phyloP scores from a whole-genome alignment of 2,797 vertebrate genomes.

The Echiichthys vipera region DNA sequence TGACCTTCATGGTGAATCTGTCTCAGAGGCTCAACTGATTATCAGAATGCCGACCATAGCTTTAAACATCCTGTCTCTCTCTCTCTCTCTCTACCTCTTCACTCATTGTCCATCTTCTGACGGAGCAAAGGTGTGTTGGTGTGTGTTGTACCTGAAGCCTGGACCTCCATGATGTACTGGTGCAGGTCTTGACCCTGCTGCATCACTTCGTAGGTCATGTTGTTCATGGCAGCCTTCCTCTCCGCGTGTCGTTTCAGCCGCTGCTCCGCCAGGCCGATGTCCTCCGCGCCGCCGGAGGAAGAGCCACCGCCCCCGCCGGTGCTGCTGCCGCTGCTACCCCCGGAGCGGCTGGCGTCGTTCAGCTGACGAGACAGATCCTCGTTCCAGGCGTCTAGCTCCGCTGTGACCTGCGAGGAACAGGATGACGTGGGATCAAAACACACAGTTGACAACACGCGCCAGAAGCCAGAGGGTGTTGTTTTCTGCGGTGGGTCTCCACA shows the following conservation, averaged over 20 bases:
- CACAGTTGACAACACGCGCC: not conserved
- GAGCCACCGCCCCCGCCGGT: constrained; percentile 78
- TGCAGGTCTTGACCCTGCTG: constrained; percentile 97
- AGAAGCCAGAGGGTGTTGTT: not conserved
- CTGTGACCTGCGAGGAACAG: constrained; percentile 88
- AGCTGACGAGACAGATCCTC: constrained; percentile 95
- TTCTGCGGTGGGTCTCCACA: not conserved
- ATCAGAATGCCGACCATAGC: too few relatives aligned
- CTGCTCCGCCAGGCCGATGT: constrained; percentile 93
- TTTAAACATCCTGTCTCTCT: too few relatives aligned
- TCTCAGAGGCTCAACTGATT: too few relatives aligned
- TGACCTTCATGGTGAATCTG: too few relatives aligned
- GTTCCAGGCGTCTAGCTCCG: constrained; percentile 96
- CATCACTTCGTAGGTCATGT: constrained; percentile 97
- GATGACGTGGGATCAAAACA: not conserved
- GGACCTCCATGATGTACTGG: constrained; percentile 98
- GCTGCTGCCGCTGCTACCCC: constrained; percentile 77
- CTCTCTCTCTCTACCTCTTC: not conserved
- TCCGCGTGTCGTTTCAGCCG: constrained; percentile 93
- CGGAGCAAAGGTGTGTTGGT: too few relatives aligned
- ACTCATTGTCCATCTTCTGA: not conserved
- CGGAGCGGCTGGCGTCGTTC: constrained; percentile 80
- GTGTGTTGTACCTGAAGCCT: constrained; percentile 90
- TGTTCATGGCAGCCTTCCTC: constrained; percentile 94
- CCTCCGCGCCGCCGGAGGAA: constrained; percentile 86